Evolutionary conservation across 2,888 invertebrate genomes (phyloP).

Genomic region (Pocota personata): DNA sequence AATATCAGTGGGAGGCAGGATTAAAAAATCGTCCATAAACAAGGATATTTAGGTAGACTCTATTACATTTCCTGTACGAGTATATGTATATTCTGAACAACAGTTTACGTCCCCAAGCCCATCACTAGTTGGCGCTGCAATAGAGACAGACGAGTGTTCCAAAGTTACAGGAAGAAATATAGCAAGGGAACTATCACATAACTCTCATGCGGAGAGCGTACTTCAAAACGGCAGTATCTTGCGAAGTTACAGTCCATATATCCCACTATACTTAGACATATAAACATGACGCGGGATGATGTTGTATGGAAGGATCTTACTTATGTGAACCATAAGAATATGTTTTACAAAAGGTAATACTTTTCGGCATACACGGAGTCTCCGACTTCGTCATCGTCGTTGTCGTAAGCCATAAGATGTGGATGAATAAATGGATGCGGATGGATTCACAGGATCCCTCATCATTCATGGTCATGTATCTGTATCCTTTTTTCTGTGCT

Average conservation of each 20-base stretch:
- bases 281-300: background rate
- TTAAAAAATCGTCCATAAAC: conserved; percentile 12
- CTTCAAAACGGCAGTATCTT: conserved; percentile 15
- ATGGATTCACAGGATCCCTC: background rate
- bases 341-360: conserved; percentile 18
- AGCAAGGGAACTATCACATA: background rate
- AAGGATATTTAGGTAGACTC: conserved; percentile 18
- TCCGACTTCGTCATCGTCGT: background rate
- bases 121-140: background rate
- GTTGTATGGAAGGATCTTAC: conserved; percentile 8
- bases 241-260: background rate
- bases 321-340: conserved; percentile 3
- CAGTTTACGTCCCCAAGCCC: background rate
- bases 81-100: background rate
- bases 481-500: background rate
- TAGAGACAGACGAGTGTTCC: background rate
- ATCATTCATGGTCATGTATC: background rate
- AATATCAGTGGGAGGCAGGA: background rate
- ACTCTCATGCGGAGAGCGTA: background rate
- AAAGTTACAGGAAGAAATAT: background rate
- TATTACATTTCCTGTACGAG: background rate
- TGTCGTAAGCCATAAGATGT: background rate
- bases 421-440: conserved; percentile 16
- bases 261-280: background rate
- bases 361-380: background rate